phyloP scores from a whole-genome alignment of 2,888 invertebrate genomes.

The Drosophila flavopinicola region DNA sequence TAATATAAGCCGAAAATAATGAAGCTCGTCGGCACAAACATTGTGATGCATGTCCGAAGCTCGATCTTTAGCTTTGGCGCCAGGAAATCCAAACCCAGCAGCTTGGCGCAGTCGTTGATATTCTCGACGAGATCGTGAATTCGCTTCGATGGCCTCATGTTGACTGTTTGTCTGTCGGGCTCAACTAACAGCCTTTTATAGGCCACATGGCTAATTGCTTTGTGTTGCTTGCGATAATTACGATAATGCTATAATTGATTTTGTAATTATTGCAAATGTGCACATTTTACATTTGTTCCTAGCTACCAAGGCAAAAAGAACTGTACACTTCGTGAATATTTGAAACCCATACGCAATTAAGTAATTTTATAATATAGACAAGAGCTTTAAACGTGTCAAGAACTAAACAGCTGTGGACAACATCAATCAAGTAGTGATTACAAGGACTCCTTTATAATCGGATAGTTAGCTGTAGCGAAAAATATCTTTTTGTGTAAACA shows the following conservation, averaged over 20 bases:
- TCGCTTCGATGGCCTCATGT: conserved; percentile 28
- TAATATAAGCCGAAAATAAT: conserved; percentile 23
- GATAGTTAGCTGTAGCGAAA: too few species aligned
- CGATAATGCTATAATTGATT: conserved; percentile 31
- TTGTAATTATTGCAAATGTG: conserved; percentile 29
- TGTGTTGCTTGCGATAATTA: conserved; percentile 15
- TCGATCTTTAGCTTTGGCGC: conserved; percentile 6
- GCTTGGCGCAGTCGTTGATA: conserved; percentile 32
- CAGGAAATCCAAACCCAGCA: conserved; percentile 54
- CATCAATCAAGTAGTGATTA: too few species aligned
- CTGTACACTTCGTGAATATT: neutral
- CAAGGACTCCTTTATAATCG: too few species aligned
- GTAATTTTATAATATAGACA: neutral
- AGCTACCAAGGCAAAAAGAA: conserved; percentile 23
- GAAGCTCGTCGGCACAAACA: conserved; percentile 16
- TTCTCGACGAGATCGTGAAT: conserved; percentile 23
- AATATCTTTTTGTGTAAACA: too few species aligned
- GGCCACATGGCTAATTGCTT: conserved; percentile 23
- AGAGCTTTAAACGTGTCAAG: too few species aligned
- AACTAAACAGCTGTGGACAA: too few species aligned
- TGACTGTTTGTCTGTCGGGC: conserved; percentile 14
- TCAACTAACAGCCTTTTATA: conserved; percentile 45
- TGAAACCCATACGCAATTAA: neutral
- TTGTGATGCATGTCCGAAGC: conserved; percentile 36
- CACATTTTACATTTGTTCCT: conserved; percentile 38